phyloP scores from a whole-genome alignment of 2,113 vertebrate genomes.

The Motacilla tschutschensis region DNA sequence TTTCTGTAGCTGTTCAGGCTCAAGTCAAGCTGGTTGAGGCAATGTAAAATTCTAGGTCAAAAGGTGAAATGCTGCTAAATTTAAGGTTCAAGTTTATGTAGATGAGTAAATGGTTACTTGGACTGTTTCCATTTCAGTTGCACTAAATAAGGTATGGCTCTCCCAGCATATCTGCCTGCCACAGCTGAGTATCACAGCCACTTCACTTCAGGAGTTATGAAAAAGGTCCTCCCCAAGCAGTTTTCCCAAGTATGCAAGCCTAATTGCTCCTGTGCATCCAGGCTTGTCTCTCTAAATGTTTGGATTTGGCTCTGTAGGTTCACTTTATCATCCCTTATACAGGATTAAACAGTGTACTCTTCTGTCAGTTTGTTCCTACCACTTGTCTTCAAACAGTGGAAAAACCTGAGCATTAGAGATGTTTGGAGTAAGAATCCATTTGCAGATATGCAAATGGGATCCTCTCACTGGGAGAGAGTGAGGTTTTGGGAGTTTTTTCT shows the following conservation, averaged over 20 bases:
- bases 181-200: background rate
- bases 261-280: background rate
- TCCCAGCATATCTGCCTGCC: background rate
- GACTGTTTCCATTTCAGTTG: slow-evolving; percentile 8
- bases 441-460: background rate
- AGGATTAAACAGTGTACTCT: background rate
- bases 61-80: slow-evolving; percentile 40
- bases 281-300: slow-evolving; percentile 12
- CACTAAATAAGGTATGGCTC: background rate
- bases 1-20: slow-evolving; percentile 36
- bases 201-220: background rate
- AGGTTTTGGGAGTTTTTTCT: background rate
- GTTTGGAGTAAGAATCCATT: background rate
- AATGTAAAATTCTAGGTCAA: slow-evolving; percentile 41
- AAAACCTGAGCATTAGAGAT: background rate
- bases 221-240: background rate
- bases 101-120: slow-evolving; percentile 29
- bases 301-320: background rate
- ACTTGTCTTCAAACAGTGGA: background rate
- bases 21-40: slow-evolving; percentile 7
- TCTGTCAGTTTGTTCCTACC: background rate
- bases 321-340: background rate
- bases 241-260: background rate
- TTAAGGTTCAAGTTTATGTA: slow-evolving; percentile 29
- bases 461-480: background rate